Conservation (phyloP, 2,888 invertebrate genomes). For the Callimorpha dominula region DNA sequence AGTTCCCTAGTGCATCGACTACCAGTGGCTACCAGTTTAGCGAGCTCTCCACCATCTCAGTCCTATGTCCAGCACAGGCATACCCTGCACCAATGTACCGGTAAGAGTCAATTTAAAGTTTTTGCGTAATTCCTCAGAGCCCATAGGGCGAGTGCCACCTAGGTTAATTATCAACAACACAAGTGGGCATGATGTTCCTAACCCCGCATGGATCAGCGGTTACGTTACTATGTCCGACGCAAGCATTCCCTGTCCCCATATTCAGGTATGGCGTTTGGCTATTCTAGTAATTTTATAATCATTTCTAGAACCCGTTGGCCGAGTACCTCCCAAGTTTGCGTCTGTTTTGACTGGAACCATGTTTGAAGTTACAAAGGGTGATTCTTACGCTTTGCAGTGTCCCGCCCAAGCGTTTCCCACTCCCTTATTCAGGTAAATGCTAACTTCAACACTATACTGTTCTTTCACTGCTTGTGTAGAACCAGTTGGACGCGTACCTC, state of each 20-base stretch:
- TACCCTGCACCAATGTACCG: slow-evolving; percentile 90
- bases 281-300: slow-evolving; percentile 54
- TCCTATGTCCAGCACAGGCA: slow-evolving; percentile 91
- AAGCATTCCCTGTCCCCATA: slow-evolving; percentile 87
- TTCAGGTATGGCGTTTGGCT: slow-evolving; percentile 76
- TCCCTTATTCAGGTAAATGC: slow-evolving; percentile 85
- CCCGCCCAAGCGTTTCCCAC: slow-evolving; percentile 90
- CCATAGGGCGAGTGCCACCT: slow-evolving; percentile 79
- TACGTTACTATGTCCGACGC: slow-evolving; percentile 90
- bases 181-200: slow-evolving; percentile 87
- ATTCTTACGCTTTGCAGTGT: slow-evolving; percentile 85
- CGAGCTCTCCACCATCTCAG: slow-evolving; percentile 83
- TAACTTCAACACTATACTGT: slow-evolving; percentile 38
- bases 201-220: slow-evolving; percentile 79
- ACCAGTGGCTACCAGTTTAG: slow-evolving; percentile 88
- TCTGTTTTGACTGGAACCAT: slow-evolving; percentile 82
- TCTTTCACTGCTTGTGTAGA: slow-evolving; percentile 80
- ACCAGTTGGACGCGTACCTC: slow-evolving; percentile 89
- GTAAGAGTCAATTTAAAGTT: slow-evolving; percentile 84
- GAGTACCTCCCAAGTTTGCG: slow-evolving; percentile 86
- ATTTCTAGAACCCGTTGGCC: slow-evolving; percentile 76
- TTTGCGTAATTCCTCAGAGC: slow-evolving; percentile 77
- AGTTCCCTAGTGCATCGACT: slow-evolving; percentile 87
- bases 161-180: slow-evolving; percentile 75
- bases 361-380: slow-evolving; percentile 84